Conservation (phyloP, 2,113 vertebrate species). For the Pitta sordida region DNA sequence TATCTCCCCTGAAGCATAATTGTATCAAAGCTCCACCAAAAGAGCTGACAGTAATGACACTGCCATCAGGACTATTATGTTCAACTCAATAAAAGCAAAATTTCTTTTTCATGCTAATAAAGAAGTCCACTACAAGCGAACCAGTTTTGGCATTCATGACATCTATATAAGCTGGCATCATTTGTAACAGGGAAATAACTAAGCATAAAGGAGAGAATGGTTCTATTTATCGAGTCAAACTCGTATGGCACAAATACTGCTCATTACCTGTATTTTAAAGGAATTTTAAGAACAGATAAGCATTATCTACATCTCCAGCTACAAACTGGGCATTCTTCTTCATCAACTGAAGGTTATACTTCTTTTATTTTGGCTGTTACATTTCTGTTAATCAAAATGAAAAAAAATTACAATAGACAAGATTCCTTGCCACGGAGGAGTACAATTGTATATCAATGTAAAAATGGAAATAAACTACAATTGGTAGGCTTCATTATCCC, state of each 20-base stretch:
- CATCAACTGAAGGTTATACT: neutral
- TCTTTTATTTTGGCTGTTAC: neutral
- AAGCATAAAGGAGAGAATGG: neutral
- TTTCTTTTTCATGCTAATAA: neutral
- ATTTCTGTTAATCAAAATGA: neutral
- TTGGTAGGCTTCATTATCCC: neutral
- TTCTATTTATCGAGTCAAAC: neutral
- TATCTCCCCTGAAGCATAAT: neutral
- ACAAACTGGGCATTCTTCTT: neutral
- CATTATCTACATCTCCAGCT: neutral
- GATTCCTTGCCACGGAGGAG: neutral
- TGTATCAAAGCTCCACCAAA: neutral
- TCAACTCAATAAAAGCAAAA: neutral
- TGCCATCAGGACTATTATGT: neutral
- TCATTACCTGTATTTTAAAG: neutral
- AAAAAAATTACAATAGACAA: neutral
- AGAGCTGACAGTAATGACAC: rapidly evolving
- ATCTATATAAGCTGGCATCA: neutral
- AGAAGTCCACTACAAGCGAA: neutral
- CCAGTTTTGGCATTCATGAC: neutral
- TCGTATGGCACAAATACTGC: neutral
- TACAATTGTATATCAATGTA: neutral
- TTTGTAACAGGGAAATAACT: neutral
- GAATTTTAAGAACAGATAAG: neutral
- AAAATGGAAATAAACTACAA: neutral